phyloP scores from a whole-genome alignment of 2,113 vertebrate species.

The Toxotes chatareus region DNA sequence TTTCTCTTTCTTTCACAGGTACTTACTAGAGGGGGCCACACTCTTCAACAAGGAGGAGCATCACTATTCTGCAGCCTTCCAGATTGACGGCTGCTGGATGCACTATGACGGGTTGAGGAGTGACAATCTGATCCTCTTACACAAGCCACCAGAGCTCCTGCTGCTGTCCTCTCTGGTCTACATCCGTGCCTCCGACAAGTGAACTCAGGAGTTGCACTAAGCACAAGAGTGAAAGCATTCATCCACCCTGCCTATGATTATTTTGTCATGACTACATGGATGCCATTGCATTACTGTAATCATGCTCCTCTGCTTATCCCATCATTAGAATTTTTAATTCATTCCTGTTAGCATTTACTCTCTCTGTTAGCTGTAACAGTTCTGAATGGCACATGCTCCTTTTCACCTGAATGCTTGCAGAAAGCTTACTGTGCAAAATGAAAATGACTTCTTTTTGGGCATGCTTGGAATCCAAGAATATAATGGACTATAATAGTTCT shows the following conservation, averaged over 20 bases:
- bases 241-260: background rate
- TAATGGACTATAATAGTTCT: conserved; percentile 87
- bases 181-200: conserved; percentile 87
- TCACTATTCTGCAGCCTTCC: conserved; percentile 91
- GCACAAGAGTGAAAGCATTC: background rate
- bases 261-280: background rate
- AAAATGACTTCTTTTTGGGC: conserved; percentile 39
- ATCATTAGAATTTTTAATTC: background rate
- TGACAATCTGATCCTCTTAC: conserved; percentile 89
- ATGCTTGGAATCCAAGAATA: conserved; percentile 89
- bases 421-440: conserved; percentile 62
- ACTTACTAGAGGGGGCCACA: conserved; percentile 90
- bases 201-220: conserved; percentile 40
- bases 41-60: conserved; percentile 92
- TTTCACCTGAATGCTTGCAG: conserved; percentile 58
- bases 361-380: background rate
- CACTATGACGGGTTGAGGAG: conserved; percentile 89
- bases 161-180: conserved; percentile 90
- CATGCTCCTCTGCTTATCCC: background rate
- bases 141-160: conserved; percentile 90
- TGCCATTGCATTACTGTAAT: background rate
- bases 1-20: conserved; percentile 77
- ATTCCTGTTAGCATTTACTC: conserved; percentile 26
- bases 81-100: conserved; percentile 90
- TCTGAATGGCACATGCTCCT: conserved; percentile 1